Conservation (phyloP, 2,113 vertebrate genomes). For the Ploceus nigricollis region DNA sequence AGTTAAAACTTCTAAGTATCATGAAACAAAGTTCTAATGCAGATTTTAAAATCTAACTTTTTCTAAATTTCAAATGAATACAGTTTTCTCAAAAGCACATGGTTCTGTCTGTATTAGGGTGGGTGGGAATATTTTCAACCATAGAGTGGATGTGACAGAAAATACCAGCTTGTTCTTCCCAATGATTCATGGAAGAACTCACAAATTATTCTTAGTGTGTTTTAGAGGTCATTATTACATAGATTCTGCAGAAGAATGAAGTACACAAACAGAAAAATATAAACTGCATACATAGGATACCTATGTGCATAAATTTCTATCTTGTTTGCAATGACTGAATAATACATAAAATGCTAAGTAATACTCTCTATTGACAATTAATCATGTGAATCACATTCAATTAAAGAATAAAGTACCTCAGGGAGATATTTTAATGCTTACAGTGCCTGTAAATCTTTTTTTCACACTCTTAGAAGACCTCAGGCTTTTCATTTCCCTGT, state of each 20-base stretch:
- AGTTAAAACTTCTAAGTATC: background rate
- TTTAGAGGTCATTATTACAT: background rate
- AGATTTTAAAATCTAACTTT: background rate
- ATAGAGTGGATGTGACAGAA: background rate
- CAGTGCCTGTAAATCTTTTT: background rate
- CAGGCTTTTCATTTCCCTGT: background rate
- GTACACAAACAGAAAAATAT: background rate
- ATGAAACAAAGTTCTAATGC: background rate
- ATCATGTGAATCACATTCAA: background rate
- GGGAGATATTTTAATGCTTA: background rate
- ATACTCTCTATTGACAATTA: background rate
- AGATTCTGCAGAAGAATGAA: background rate
- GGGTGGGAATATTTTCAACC: background rate
- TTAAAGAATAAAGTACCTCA: background rate
- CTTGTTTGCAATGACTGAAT: background rate
- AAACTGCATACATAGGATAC: background rate
- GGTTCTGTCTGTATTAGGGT: background rate
- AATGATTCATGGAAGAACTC: background rate
- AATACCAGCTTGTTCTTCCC: background rate
- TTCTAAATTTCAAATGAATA: background rate
- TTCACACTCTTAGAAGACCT: background rate
- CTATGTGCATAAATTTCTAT: background rate
- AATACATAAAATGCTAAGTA: background rate
- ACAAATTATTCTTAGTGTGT: background rate
- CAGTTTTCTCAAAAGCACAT: background rate